Evolutionary conservation across 2,888 invertebrate species (phyloP).

Genomic region (Odontocerum albicorne): DNA sequence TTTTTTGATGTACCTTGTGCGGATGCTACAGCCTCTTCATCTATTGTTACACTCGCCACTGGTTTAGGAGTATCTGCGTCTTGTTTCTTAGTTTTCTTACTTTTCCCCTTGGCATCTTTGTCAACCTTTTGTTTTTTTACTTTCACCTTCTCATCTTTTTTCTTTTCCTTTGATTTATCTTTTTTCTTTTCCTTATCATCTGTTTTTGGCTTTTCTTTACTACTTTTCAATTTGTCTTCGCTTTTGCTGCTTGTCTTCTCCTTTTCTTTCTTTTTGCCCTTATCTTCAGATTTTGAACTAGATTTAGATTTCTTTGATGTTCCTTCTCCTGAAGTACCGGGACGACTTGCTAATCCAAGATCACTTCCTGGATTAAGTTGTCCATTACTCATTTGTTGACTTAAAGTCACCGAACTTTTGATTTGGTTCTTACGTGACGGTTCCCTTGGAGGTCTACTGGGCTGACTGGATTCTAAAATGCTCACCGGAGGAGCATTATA

Average conservation of each 20-base stretch:
- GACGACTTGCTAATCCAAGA: background rate
- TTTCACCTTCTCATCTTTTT: slow-evolving; percentile 27
- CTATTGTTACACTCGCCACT: slow-evolving; percentile 33
- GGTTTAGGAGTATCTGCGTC: slow-evolving; percentile 33
- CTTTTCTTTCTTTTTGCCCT: slow-evolving; percentile 22
- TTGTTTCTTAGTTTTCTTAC: slow-evolving; percentile 37
- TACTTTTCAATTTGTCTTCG: slow-evolving; percentile 27
- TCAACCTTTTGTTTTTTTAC: slow-evolving; percentile 43
- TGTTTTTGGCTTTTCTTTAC: slow-evolving; percentile 42
- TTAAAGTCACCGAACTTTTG: too few species aligned
- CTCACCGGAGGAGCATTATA: too few species aligned
- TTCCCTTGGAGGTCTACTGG: too few species aligned
- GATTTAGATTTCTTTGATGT: slow-evolving; percentile 2
- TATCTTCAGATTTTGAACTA: slow-evolving; percentile 5
- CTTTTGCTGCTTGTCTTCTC: slow-evolving; percentile 42
- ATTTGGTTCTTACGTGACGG: too few species aligned
- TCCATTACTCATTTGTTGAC: too few species aligned
- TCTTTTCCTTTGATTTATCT: slow-evolving; percentile 22
- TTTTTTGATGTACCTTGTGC: slow-evolving; percentile 1
- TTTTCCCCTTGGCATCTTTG: slow-evolving; percentile 32
- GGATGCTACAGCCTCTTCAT: slow-evolving; percentile 20
- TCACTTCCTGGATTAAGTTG: background rate
- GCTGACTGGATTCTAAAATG: too few species aligned
- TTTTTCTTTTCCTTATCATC: slow-evolving; percentile 11
- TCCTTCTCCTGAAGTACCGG: background rate